phyloP scores from a whole-genome alignment of 1,140 invertebrate genomes.

The Leucophenga varia region DNA sequence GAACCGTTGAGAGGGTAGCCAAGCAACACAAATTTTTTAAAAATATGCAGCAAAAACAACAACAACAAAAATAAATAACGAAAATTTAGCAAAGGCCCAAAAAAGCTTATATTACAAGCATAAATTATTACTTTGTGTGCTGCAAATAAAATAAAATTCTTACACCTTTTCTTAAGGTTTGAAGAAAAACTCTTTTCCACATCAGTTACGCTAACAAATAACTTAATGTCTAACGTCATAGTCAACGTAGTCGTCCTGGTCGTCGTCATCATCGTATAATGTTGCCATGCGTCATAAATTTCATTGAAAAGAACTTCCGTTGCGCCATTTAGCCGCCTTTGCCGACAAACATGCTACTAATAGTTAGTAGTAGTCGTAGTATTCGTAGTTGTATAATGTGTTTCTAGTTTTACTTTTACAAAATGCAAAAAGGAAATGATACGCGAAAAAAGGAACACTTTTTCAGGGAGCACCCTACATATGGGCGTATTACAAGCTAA shows the following conservation, averaged over 20 bases:
- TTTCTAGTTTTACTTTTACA: no score
- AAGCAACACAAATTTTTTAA: constrained; percentile 11
- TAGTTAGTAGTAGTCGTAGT: no score
- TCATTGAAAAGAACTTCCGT: constrained; percentile 53
- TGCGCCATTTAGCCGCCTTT: constrained; percentile 45
- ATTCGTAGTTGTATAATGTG: no score
- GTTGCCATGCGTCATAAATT: constrained; percentile 54
- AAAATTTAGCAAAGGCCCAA: constrained; percentile 28
- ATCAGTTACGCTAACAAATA: neutral
- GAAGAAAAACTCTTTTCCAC: no score
- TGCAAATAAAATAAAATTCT: constrained; percentile 5
- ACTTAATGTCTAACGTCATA: constrained; percentile 37
- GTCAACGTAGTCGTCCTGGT: constrained; percentile 28
- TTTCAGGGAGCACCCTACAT: no score
- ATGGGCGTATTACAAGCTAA: no score
- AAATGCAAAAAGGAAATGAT: constrained; percentile 53
- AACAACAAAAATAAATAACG: constrained; percentile 29
- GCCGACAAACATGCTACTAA: no score
- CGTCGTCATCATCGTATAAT: constrained; percentile 35
- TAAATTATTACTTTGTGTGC: constrained; percentile 36
- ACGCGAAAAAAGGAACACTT: constrained; percentile 39
- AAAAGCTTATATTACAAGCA: no score
- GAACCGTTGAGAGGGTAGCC: neutral
- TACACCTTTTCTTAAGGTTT: neutral
- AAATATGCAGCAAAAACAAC: constrained; percentile 31